phyloP scores from a whole-genome alignment of 2,113 vertebrate genomes.

The Tyrannus savana region DNA sequence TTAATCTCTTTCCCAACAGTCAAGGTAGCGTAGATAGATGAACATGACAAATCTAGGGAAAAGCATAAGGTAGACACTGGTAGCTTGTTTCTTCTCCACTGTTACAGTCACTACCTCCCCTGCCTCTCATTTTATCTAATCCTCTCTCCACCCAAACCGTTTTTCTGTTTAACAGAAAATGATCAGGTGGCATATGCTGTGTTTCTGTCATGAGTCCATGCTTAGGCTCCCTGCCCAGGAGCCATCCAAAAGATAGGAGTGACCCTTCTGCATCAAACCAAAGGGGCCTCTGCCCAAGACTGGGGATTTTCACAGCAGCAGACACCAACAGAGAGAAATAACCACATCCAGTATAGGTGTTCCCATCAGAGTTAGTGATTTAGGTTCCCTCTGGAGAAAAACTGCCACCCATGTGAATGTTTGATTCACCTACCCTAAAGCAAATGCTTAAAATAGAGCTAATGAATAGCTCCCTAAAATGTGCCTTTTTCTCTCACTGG shows the following conservation, averaged over 20 bases:
- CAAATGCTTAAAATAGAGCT: slow-evolving; percentile 26
- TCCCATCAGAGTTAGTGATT: background rate
- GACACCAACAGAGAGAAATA: background rate
- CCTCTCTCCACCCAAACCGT: background rate
- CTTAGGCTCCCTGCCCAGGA: background rate
- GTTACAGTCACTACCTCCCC: background rate
- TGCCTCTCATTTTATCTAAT: background rate
- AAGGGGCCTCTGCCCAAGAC: background rate
- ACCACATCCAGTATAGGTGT: background rate
- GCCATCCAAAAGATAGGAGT: background rate
- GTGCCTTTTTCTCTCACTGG: background rate
- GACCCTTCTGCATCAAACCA: background rate
- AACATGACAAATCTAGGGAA: background rate
- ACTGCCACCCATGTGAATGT: background rate
- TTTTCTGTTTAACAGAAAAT: background rate
- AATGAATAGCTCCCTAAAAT: background rate
- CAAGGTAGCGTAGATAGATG: background rate
- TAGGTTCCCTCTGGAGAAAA: background rate
- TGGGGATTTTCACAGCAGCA: background rate
- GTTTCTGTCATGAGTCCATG: background rate
- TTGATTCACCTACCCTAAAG: background rate
- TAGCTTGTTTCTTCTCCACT: background rate
- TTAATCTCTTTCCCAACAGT: background rate
- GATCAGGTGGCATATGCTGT: background rate
- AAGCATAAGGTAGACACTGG: background rate